These are phyloP conservation scores for Thymelicus sylvestris DNA, from an alignment of 2,888 invertebrate species.

Conservation along the genomic window DNA sequence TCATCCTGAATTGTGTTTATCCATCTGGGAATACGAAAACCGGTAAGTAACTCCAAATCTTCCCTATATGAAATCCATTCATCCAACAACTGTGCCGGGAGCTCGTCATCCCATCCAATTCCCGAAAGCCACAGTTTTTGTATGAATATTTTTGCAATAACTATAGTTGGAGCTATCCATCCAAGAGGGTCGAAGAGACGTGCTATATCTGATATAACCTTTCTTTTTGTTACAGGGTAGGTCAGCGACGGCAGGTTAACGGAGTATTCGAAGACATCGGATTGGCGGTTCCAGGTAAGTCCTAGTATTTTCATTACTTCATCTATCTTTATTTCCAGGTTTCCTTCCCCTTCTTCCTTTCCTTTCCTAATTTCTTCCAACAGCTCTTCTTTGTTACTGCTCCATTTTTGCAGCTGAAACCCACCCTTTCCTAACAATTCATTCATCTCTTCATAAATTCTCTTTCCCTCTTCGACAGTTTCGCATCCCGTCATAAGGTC, in stretches of 20 bases:
- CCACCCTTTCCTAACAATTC: constrained; percentile 48
- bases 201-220: constrained; percentile 49
- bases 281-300: constrained; percentile 47
- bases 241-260: constrained; percentile 41
- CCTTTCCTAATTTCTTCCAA: constrained; percentile 26
- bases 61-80: constrained; percentile 43
- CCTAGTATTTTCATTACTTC: constrained; percentile 46
- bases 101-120: constrained; percentile 48
- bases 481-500: constrained; percentile 46
- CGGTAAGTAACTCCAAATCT: constrained; percentile 31
- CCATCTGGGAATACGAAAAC: constrained; percentile 40
- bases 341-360: constrained; percentile 11
- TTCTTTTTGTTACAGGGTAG: constrained; percentile 50
- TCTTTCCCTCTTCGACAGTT: constrained; percentile 42
- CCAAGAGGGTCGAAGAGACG: constrained; percentile 51
- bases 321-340: constrained; percentile 42
- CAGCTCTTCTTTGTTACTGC: constrained; percentile 43
- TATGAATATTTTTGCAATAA: constrained; percentile 50
- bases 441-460: constrained; percentile 45
- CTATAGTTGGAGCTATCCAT: constrained; percentile 48
- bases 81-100: constrained; percentile 38
- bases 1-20: constrained; percentile 21
- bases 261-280: constrained; percentile 46
- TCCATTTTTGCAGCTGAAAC: constrained; percentile 52
- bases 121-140: constrained; percentile 52